These are phyloP conservation scores for Vollenhovia emeryi DNA, from an alignment of 1,140 invertebrate genomes.

Conservation along the genomic window DNA sequence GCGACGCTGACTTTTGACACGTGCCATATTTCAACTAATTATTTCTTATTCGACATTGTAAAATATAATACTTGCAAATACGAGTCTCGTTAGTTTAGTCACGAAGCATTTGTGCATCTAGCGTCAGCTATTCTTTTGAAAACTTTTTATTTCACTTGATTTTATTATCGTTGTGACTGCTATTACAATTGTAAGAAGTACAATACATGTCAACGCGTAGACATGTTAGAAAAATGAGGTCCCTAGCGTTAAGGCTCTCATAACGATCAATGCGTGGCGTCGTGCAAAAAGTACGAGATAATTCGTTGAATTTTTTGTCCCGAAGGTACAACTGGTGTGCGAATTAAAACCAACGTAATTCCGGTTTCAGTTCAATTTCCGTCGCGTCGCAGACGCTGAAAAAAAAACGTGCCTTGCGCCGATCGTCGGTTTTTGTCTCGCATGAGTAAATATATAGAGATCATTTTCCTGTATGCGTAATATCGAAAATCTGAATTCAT, in stretches of 20 bases:
- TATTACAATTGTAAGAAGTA: neutral
- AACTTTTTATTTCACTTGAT: neutral
- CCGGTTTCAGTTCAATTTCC: constrained; percentile 23
- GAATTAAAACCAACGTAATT: constrained; percentile 19
- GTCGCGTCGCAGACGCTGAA: neutral
- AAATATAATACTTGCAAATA: neutral
- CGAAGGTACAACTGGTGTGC: neutral
- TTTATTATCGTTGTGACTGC: neutral
- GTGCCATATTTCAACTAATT: neutral
- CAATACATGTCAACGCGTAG: neutral
- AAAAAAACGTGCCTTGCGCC: constrained; percentile 5
- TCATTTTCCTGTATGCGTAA: neutral
- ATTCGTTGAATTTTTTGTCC: constrained; percentile 26
- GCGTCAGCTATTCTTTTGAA: neutral
- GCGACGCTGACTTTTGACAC: neutral
- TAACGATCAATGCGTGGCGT: neutral
- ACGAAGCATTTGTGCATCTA: too few relatives aligned
- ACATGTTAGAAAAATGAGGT: neutral
- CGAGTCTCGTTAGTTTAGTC: neutral
- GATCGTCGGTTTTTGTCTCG: neutral
- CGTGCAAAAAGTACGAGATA: constrained; percentile 12
- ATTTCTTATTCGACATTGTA: neutral
- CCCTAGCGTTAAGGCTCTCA: neutral
- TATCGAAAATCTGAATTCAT: constrained; percentile 37
- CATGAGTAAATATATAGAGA: constrained; percentile 6